Percentiles rank a stretch among this genome's conserved stretches.
These are phyloP conservation scores for Larimichthys polyactis DNA, from an alignment of 2,113 vertebrate species.

Conservation along the genomic window DNA sequence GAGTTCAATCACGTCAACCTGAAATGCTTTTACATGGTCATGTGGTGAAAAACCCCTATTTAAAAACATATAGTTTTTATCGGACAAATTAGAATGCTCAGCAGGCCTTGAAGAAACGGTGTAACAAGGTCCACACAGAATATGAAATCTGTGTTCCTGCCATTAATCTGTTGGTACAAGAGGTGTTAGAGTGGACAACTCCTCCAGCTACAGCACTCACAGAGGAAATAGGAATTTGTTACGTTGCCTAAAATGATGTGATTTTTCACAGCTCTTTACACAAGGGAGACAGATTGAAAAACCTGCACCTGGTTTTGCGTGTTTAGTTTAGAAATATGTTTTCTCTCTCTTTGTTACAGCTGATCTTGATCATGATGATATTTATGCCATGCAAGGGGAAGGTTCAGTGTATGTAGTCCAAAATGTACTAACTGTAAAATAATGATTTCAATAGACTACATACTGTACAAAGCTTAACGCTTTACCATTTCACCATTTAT, in stretches of 20 bases:
- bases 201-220: conserved; percentile 8
- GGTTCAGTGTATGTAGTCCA: not conserved
- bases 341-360: not conserved
- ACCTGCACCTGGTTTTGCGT: not conserved
- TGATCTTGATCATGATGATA: conserved; percentile 6
- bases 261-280: conserved; percentile 36
- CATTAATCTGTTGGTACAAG: conserved; percentile 62
- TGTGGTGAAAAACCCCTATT: conserved; percentile 44
- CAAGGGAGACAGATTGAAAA: not conserved
- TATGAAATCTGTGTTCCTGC: conserved; percentile 42
- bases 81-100: conserved; percentile 61
- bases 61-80: conserved; percentile 59
- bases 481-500: not conserved
- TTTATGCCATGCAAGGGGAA: not conserved
- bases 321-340: not conserved
- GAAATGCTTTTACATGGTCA: conserved; percentile 65
- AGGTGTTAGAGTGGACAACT: conserved; percentile 40
- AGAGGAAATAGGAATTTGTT: conserved; percentile 36
- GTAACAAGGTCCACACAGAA: conserved; percentile 57
- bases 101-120: conserved; percentile 65
- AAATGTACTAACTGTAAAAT: not conserved
- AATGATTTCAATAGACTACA: no score
- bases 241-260: conserved; percentile 8
- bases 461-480: no score
- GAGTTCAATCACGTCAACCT: conserved; percentile 46